Base-by-base conservation (phyloP, 1,140 invertebrate genomes). In the Penaeus chinensis region DNA sequence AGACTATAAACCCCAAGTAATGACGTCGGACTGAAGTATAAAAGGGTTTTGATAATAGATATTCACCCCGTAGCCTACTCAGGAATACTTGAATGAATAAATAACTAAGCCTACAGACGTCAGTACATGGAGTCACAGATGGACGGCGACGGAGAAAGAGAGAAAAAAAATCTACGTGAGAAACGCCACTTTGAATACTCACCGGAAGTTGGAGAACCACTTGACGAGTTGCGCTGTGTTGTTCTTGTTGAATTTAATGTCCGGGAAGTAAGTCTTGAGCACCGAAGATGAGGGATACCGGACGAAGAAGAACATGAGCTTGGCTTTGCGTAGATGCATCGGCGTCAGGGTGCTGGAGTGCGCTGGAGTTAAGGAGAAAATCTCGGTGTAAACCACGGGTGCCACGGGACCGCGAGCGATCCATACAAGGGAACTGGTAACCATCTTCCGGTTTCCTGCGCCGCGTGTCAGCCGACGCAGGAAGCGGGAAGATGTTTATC, bases 271-370 rank as follows among this genome's bases (percentile, higher is more conserved):
- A 95, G 98, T 98, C 94, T 99, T 99, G 92, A 99, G 95, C 90
- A 99, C 96, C 91, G 97, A 96, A 74, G 98, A 99, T 93, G 97
- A 99, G 66, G 99, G 99, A 93, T 99, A 99, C 91, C 99, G 95
- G 90, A 98, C 98, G 96, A 98, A 99, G 96, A 99, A 99, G 96
- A 99, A 99, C 99, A 99, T 99, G 93, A 99, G 94, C 94, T 99
- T 99, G 78, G 99, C 99, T 93, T 99, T 99, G 91, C 99, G 95
- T 92, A 99, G 96, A 94, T 99, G 99, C 97, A 99, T 99, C 91
- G 99, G 99, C 90, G 98, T 99, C 93, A 99, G 94, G 91, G 97
- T 98, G 92, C 97, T 97, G 93, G 96, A 97, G 95, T 97, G 94
- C 94, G 95, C 93, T 92, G 95, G 93, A 95, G 95, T 96, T 94